phyloP scores from a whole-genome alignment of 2,888 invertebrate genomes.

The Caenorhabditis macrosperma region DNA sequence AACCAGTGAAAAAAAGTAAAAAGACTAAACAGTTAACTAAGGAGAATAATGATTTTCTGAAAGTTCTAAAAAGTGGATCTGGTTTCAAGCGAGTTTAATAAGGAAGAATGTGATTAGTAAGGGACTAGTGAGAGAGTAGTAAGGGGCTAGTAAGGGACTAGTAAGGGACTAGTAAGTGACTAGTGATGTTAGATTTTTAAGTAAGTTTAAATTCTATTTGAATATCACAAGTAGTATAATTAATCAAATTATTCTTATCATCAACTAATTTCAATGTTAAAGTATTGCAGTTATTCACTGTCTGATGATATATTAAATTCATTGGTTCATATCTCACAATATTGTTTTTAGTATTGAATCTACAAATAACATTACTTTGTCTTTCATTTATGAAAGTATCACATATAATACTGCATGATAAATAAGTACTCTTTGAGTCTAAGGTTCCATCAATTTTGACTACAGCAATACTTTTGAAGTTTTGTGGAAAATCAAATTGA shows the following conservation, averaged over 20 bases:
- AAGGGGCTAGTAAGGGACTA: no score
- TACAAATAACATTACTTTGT: slow-evolving; percentile 28
- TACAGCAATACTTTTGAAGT: slow-evolving; percentile 13
- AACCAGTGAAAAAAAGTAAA: not conserved
- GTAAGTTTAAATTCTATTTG: slow-evolving; percentile 41
- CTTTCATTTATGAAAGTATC: slow-evolving; percentile 19
- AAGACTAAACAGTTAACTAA: no score
- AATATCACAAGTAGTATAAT: slow-evolving; percentile 14
- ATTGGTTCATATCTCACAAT: slow-evolving; percentile 18
- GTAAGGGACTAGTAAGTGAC: no score
- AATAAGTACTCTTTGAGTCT: slow-evolving; percentile 3
- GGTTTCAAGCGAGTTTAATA: slow-evolving; percentile 40
- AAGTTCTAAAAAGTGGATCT: slow-evolving; percentile 31
- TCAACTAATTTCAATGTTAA: slow-evolving; percentile 11
- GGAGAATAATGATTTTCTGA: slow-evolving; percentile 22
- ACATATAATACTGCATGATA: slow-evolving; percentile 28
- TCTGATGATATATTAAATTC: slow-evolving; percentile 11
- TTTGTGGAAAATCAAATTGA: not conserved
- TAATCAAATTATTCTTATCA: no score
- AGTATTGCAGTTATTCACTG: slow-evolving; percentile 7
- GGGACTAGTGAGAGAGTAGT: no score
- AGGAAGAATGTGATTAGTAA: no score
- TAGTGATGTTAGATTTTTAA: no score
- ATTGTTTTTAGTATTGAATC: not conserved
- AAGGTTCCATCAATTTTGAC: slow-evolving; percentile 19